Percentiles rank a stretch among this genome's conserved stretches.
phyloP scores from a whole-genome alignment of 2,888 invertebrate species.

The Calameuta idolon region DNA sequence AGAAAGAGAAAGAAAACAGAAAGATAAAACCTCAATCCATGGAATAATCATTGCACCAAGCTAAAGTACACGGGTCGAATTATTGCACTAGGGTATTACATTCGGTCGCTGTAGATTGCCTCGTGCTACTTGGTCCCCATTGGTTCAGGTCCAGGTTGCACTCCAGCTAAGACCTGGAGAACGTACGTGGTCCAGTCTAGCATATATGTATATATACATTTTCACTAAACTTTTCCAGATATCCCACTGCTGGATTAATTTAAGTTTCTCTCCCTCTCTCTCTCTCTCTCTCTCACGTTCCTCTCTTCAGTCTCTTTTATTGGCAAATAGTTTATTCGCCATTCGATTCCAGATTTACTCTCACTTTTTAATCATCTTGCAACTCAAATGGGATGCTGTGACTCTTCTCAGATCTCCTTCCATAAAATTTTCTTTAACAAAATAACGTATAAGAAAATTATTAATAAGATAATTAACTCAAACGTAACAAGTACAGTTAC shows the following conservation, averaged over 20 bases:
- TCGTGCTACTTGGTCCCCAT: conserved; percentile 64
- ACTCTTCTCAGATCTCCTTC: not conserved
- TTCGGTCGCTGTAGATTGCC: conserved; percentile 60
- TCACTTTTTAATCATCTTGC: not conserved
- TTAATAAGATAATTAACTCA: not conserved
- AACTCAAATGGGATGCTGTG: not conserved
- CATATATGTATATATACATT: not conserved
- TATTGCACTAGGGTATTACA: conserved; percentile 52
- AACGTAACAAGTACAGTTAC: not conserved
- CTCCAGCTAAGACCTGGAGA: not conserved
- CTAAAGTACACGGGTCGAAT: conserved; percentile 25
- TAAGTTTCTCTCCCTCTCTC: not conserved
- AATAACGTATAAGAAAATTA: too few relatives aligned
- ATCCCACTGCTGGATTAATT: not conserved
- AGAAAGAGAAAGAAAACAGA: not conserved
- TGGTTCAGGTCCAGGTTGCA: conserved; percentile 46
- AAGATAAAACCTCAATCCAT: not conserved
- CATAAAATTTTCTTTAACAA: not conserved
- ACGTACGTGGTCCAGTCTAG: not conserved
- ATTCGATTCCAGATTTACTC: not conserved
- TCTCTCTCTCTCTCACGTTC: not conserved
- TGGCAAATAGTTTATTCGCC: not conserved
- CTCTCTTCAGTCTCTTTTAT: not conserved
- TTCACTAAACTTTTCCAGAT: not conserved
- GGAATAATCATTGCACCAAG: not conserved